phyloP scores from a whole-genome alignment of 1,140 invertebrate genomes.

The Harpegnathos saltator region DNA sequence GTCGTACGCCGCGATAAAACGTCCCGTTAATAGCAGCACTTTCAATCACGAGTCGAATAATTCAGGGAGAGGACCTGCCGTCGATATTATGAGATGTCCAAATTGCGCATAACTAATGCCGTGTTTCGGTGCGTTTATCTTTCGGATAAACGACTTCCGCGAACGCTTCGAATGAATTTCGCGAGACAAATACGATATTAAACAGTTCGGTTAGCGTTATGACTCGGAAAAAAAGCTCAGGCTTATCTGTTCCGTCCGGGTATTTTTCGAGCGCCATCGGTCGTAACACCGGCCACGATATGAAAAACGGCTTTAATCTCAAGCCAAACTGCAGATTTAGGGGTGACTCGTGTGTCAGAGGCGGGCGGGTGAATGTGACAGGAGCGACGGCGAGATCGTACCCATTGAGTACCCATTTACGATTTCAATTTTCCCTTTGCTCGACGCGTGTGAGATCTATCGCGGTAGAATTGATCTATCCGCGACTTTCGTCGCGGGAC shows the following conservation, averaged over 20 bases:
- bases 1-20: not conserved
- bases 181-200: not conserved
- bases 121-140: not conserved
- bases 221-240: not conserved
- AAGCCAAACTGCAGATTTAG: constrained; percentile 60
- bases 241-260: not conserved
- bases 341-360: constrained; percentile 64
- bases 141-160: not conserved
- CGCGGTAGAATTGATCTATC: not conserved
- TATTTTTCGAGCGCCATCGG: constrained; percentile 64
- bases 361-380: constrained; percentile 47
- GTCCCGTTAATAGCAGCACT: constrained; percentile 1
- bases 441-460: not conserved
- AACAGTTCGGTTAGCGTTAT: constrained; percentile 8
- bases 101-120: too few species aligned
- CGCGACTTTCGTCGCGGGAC: not conserved
- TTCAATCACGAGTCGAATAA: not conserved
- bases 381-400: constrained; percentile 34
- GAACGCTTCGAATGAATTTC: not conserved
- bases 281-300: constrained; percentile 61
- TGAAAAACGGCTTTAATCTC: constrained; percentile 74
- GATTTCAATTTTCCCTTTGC: constrained; percentile 15
- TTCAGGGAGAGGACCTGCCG: not conserved
- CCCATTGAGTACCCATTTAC: constrained; percentile 33
- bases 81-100: not conserved